Percentiles rank a stretch among this genome's conserved stretches.
phyloP scores from a whole-genome alignment of 2,888 invertebrate genomes.

The Eupithecia vulgata region DNA sequence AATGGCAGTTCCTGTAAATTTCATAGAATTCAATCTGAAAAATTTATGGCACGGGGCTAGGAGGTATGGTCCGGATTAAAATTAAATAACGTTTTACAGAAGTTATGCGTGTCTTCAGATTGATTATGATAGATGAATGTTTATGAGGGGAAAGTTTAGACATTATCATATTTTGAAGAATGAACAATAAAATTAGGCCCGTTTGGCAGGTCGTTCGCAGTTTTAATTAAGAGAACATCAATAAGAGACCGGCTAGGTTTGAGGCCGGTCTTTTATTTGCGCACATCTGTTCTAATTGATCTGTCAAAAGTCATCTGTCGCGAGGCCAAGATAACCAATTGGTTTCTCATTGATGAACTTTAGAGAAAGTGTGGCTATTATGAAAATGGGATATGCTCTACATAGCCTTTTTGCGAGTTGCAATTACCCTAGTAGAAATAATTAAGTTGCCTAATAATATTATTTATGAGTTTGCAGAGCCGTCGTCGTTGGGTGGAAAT shows the following conservation, averaged over 20 bases:
- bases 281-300: constrained; percentile 59
- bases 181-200: constrained; percentile 32
- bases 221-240: constrained; percentile 41
- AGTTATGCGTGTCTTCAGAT: background rate
- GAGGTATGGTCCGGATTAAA: too few species aligned
- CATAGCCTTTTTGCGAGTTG: background rate
- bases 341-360: constrained; percentile 62
- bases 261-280: constrained; percentile 49
- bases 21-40: background rate
- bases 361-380: constrained; percentile 55
- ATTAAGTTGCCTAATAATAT: background rate
- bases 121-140: background rate
- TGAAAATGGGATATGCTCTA: constrained; percentile 30
- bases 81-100: background rate
- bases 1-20: background rate
- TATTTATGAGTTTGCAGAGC: background rate
- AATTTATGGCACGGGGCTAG: background rate
- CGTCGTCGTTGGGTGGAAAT: background rate
- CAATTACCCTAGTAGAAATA: background rate
- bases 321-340: constrained; percentile 55
- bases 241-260: constrained; percentile 41
- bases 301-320: constrained; percentile 70
- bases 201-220: constrained; percentile 22
- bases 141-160: constrained; percentile 3
- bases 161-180: constrained; percentile 15